phyloP scores from a whole-genome alignment of 2,888 invertebrate species.

The Netelia melanura region DNA sequence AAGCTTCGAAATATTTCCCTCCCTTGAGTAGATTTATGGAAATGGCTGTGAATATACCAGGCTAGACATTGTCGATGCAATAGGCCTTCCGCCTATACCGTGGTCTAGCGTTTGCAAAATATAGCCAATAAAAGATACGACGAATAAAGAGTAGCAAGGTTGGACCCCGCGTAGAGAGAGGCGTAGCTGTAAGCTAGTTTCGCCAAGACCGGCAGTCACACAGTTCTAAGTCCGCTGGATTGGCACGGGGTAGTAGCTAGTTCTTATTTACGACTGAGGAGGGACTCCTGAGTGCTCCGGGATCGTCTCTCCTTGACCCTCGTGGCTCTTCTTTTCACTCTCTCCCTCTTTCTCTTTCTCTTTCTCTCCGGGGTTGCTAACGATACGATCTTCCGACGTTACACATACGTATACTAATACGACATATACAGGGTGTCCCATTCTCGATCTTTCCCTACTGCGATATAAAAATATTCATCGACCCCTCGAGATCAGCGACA shows the following conservation, averaged over 20 bases:
- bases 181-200: slow-evolving; percentile 28
- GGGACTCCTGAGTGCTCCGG: slow-evolving; percentile 79
- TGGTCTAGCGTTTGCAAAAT: slow-evolving; percentile 26
- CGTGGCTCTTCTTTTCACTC: slow-evolving; percentile 63
- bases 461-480: no score
- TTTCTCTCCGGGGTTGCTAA: slow-evolving; percentile 76
- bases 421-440: slow-evolving; percentile 45
- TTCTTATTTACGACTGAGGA: slow-evolving; percentile 81
- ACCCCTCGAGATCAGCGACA: no score
- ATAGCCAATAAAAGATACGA: slow-evolving; percentile 49
- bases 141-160: slow-evolving; percentile 15
- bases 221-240: slow-evolving; percentile 72
- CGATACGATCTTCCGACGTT: slow-evolving; percentile 81
- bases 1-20: background rate
- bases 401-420: slow-evolving; percentile 41
- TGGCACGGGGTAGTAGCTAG: slow-evolving; percentile 79
- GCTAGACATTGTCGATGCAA: slow-evolving; percentile 1
- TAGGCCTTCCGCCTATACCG: background rate
- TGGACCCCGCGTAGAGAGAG: slow-evolving; percentile 10
- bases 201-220: slow-evolving; percentile 67
- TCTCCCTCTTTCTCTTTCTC: slow-evolving; percentile 68
- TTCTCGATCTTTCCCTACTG: slow-evolving; percentile 1
- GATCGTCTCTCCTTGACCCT: slow-evolving; percentile 81
- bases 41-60: slow-evolving; percentile 28
- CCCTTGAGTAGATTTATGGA: slow-evolving; percentile 33